Base-by-base conservation (phyloP, 1,140 invertebrate species). In the Spodoptera litura region DNA sequence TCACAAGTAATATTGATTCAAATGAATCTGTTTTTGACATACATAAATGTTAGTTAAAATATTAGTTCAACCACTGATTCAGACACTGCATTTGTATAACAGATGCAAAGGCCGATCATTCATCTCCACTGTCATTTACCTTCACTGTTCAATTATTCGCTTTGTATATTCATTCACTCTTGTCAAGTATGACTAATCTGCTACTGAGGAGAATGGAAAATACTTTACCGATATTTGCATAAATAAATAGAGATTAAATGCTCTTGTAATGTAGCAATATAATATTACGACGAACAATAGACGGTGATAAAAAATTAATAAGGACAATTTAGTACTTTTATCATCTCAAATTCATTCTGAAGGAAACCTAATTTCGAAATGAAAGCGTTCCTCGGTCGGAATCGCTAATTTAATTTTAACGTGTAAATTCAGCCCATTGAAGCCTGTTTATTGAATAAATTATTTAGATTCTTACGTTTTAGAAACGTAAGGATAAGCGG, bases 371-470 rank as follows among this genome's bases (percentile, higher is more conserved):
- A 80, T 80, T 80, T 66, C 27, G 53, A 80, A 80, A 75, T 66
- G 71, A 80, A 75, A 77, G 59, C 78, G 73, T 66, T 59, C 20
- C 68, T 78, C 61, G 49, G 62, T 53, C 61, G 27, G 80, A 78
- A 76, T 77, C 79, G 68, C 81, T 80, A 74, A 83, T 83, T 81
- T 83, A 77, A 81, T 83, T 78, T 83, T 78, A 70, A 80, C 72
- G 75, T 78, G 79, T 66, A 80, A 84, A 82, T 75, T 79, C 81
- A 78, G 70, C 70, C 74, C 64, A 79, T 80, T 83, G 78, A 78
- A 71, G 49, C 73, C 35, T 80, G 61, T 75, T 75, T 83, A 78
- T 80, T 78, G 75, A 83, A 80, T 80, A 80, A 80, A 75, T 80
- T 80, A 80, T 80, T 80, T 70, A 75, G 72, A 68, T 61, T 66